Conservation (phyloP, 2,113 vertebrate genomes). For the Xyliphius kryptos region DNA sequence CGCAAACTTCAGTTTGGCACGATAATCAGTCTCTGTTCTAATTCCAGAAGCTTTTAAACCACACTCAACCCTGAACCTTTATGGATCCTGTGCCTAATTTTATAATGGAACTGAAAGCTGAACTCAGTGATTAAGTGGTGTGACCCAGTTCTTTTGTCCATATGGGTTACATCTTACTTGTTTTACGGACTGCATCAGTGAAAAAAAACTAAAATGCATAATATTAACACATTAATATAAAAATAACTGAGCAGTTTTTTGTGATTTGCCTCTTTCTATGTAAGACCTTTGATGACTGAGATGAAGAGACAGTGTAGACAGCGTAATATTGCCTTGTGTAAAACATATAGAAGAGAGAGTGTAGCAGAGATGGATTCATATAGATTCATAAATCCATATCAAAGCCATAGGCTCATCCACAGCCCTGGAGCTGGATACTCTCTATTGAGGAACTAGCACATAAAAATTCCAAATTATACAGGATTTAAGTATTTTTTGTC, state of each 20-base stretch:
- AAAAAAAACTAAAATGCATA: not conserved
- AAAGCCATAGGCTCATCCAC: conserved; percentile 60
- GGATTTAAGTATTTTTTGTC: no score
- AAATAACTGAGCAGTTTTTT: not conserved
- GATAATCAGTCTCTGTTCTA: no score
- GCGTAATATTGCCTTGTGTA: conserved; percentile 57
- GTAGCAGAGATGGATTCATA: conserved; percentile 58
- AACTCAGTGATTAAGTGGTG: no score
- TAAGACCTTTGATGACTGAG: not conserved
- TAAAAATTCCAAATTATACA: not conserved
- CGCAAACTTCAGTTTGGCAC: no score
- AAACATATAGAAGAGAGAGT: conserved; percentile 56
- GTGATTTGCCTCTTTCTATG: not conserved
- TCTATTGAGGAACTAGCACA: conserved; percentile 40
- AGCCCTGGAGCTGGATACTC: conserved; percentile 51
- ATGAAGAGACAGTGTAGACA: not conserved
- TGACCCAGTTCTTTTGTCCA: no score
- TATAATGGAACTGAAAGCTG: no score
- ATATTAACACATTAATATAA: conserved; percentile 3
- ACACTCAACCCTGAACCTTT: no score
- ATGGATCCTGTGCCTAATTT: no score
- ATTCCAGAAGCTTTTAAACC: no score
- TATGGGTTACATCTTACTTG: no score
- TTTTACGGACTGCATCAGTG: no score
- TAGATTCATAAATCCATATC: conserved; percentile 68